These are phyloP conservation scores for Parascotia fuliginaria DNA, from an alignment of 2,888 invertebrate genomes.

Conservation along the genomic window DNA sequence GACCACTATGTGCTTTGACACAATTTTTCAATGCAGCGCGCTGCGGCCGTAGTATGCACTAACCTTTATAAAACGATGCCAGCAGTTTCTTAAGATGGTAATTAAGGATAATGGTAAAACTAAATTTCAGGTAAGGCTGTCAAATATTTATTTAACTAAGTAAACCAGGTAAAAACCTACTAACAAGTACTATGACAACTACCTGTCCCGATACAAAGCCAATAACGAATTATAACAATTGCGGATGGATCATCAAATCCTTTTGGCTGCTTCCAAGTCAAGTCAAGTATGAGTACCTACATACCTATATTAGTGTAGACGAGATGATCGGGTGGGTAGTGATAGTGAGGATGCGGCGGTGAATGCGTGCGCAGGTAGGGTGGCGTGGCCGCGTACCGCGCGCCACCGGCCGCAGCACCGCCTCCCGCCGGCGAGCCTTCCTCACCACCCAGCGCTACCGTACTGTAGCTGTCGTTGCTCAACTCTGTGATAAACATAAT, in stretches of 20 bases:
- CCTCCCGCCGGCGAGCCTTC: conserved; percentile 90
- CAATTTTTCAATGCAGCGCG: too few species aligned
- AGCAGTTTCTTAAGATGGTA: too few species aligned
- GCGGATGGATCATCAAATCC: not conserved
- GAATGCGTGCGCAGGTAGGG: conserved; percentile 92
- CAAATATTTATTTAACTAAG: too few species aligned
- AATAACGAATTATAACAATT: too few species aligned
- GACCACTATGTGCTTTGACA: too few species aligned
- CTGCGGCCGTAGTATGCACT: too few species aligned
- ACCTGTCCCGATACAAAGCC: too few species aligned
- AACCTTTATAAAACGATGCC: too few species aligned
- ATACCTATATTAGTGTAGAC: conserved; percentile 94
- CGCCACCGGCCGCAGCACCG: conserved; percentile 85
- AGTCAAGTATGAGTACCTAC: conserved; percentile 17
- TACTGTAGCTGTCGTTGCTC: conserved; percentile 96
- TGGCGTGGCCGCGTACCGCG: conserved; percentile 87
- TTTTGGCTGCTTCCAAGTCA: not conserved
- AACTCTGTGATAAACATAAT: conserved; percentile 85
- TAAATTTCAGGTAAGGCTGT: too few species aligned
- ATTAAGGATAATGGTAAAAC: too few species aligned
- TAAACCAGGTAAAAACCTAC: too few species aligned
- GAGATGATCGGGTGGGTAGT: conserved; percentile 93
- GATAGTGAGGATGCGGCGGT: conserved; percentile 92
- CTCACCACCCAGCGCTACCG: conserved; percentile 93
- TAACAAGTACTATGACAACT: too few species aligned